These are phyloP conservation scores for Lasioglossum malachurum DNA, from an alignment of 2,888 invertebrate species.

Conservation along the genomic window DNA sequence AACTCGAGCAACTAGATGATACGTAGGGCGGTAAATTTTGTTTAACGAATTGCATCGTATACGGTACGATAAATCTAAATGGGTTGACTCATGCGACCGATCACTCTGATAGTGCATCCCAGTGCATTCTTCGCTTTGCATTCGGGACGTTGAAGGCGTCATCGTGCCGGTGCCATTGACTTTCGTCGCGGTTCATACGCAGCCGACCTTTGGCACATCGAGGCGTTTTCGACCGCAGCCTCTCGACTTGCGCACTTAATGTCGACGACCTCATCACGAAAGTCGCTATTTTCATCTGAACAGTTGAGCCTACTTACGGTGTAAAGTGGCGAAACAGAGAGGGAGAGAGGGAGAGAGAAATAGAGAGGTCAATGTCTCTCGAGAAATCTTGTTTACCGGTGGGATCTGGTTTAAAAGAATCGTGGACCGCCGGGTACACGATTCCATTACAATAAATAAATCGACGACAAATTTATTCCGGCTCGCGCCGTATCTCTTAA, in stretches of 20 bases:
- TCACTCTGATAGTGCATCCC: not conserved
- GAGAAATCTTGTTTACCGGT: constrained; percentile 31
- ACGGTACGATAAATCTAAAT: not conserved
- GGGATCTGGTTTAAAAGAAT: constrained; percentile 8
- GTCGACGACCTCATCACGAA: constrained; percentile 60
- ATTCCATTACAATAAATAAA: constrained; percentile 8
- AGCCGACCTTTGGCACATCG: constrained; percentile 53
- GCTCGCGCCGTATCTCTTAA: not conserved
- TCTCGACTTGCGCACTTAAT: constrained; percentile 33
- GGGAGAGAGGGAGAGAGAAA: not conserved
- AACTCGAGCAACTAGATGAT: not conserved
- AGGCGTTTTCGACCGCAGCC: constrained; percentile 41
- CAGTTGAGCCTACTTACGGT: constrained; percentile 50
- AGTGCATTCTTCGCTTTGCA: not conserved
- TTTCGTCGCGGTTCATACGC: constrained; percentile 47
- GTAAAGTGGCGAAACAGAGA: constrained; percentile 12
- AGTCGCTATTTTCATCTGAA: constrained; percentile 59
- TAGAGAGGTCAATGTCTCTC: constrained; percentile 43
- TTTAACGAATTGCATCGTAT: not conserved
- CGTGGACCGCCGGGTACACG: not conserved
- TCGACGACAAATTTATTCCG: not conserved
- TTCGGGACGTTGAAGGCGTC: constrained; percentile 1
- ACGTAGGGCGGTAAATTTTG: not conserved
- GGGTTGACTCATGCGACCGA: not conserved
- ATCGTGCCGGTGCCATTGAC: constrained; percentile 35